These are phyloP conservation scores for Drosophila atripex DNA, from an alignment of 2,888 invertebrate species.

Conservation along the genomic window DNA sequence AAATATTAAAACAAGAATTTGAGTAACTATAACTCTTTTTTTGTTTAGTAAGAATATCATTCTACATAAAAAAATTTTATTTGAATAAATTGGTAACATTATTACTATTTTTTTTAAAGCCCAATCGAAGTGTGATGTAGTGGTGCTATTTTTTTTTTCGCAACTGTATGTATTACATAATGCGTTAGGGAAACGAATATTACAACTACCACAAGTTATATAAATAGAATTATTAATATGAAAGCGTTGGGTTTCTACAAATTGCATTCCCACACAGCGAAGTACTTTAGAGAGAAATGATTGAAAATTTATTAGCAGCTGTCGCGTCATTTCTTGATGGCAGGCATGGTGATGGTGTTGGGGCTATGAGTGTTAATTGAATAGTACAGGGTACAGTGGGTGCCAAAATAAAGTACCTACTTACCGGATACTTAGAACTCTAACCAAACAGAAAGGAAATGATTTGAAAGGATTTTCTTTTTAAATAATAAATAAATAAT, in stretches of 20 bases:
- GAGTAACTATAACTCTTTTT: too few species aligned
- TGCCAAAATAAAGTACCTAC: not conserved
- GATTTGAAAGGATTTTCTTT: not conserved
- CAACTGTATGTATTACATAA: constrained; percentile 30
- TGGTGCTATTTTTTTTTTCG: too few species aligned
- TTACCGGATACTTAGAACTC: not conserved
- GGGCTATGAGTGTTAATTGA: constrained; percentile 20
- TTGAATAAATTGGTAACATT: too few species aligned
- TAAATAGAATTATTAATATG: constrained; percentile 40
- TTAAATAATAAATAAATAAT: too few species aligned
- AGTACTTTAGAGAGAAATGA: constrained; percentile 12
- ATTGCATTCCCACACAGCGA: constrained; percentile 10
- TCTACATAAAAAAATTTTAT: too few species aligned
- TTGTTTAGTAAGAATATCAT: too few species aligned
- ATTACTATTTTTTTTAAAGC: too few species aligned
- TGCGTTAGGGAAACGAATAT: not conserved
- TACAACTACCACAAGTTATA: not conserved
- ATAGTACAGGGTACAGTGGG: constrained; percentile 15
- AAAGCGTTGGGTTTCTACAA: too few species aligned
- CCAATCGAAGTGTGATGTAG: too few species aligned
- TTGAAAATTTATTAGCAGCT: constrained; percentile 40
- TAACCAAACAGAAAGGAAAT: not conserved
- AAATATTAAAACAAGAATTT: too few species aligned
- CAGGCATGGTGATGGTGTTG: not conserved
- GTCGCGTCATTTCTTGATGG: constrained; percentile 17